Conservation (phyloP, 2,113 vertebrate genomes). For the Petaurus breviceps region DNA sequence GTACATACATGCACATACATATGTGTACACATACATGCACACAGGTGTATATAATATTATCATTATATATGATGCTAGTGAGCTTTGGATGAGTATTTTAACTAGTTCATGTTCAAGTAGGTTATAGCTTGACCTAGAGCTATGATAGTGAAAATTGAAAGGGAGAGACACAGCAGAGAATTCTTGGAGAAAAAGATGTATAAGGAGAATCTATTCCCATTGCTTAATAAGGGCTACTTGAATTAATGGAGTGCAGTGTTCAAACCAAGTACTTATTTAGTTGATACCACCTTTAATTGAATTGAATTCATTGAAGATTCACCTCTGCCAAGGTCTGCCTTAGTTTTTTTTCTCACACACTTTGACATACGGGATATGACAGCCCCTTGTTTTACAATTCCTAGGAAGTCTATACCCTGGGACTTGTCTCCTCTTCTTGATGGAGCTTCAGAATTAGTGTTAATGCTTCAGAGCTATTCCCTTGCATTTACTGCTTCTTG, state of each 20-base stretch:
- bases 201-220: too few species aligned
- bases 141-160: too few species aligned
- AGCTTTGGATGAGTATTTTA: not conserved
- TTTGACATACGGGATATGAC: not conserved
- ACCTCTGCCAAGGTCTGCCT: not conserved
- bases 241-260: not conserved
- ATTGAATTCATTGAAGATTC: not conserved
- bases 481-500: not conserved
- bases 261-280: not conserved
- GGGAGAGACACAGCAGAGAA: too few species aligned
- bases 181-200: too few species aligned
- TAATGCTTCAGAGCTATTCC: not conserved
- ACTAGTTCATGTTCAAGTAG: not conserved
- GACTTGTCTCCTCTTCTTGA: not conserved
- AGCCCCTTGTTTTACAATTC: not conserved
- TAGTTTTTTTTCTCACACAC: not conserved
- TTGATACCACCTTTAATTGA: not conserved
- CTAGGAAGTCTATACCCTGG: not conserved
- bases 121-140: too few species aligned
- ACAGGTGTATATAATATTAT: too few species aligned
- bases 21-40: too few species aligned
- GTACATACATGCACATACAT: too few species aligned
- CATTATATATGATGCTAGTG: not conserved
- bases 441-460: not conserved
- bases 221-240: too few species aligned